Evolutionary conservation across 2,113 vertebrate genomes (phyloP).

Genomic region (Pedetes capensis): DNA sequence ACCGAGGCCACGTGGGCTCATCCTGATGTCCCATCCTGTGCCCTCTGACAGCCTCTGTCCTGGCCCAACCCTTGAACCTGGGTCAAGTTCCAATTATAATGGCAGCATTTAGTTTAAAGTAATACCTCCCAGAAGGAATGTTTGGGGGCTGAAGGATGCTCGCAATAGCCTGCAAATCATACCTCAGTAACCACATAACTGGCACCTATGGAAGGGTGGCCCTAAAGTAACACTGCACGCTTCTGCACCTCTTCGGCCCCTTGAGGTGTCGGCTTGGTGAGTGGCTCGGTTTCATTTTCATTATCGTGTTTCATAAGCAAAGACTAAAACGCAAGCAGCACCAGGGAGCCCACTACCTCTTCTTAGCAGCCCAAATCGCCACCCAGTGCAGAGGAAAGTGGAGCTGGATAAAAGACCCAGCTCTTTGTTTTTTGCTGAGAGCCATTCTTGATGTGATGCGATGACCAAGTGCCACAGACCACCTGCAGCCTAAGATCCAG

Average conservation of each 20-base stretch:
- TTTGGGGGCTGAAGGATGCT: neutral
- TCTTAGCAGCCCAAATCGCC: rapidly evolving
- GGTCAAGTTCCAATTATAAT: neutral
- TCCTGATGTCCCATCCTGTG: rapidly evolving
- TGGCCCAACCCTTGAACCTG: rapidly evolving
- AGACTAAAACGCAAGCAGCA: neutral
- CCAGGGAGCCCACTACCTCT: neutral
- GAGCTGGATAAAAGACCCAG: neutral
- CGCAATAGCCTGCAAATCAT: neutral
- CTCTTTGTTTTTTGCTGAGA: neutral
- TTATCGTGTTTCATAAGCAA: neutral
- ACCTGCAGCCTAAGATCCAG: too few species aligned
- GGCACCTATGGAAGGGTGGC: rapidly evolving
- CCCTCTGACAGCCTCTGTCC: neutral
- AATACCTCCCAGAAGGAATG: neutral
- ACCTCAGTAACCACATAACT: neutral
- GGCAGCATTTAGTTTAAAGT: neutral
- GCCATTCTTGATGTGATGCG: rapidly evolving
- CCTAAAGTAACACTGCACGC: neutral
- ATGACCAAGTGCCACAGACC: too few species aligned
- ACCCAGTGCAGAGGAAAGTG: neutral
- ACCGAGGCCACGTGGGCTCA: rapidly evolving
- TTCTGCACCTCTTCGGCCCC: neutral
- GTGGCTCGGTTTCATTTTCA: slow-evolving; percentile 25
- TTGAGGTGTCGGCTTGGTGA: neutral